Evolutionary conservation across 2,888 invertebrate species (phyloP), one percentile per base, ranked within the genome.

Genomic region (Tridacna gigas): DNA sequence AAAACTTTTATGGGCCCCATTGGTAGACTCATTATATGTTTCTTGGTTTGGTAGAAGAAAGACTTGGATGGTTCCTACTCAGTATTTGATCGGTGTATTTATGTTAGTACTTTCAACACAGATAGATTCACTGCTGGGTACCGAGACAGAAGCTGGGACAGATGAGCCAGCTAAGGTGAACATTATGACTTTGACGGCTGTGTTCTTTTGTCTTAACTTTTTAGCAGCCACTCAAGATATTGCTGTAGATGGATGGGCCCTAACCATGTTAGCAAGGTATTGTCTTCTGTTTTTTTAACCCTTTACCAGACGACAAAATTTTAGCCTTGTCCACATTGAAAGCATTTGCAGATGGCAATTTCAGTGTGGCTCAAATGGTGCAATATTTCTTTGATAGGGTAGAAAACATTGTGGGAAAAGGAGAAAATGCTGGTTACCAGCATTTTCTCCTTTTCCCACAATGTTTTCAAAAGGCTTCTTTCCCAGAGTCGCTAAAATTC

Each of bases 161-260:
- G 96, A 96, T 4, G 82, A 86, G 12, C 63, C 63, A 13, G 84
- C 79, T 7, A 74, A 83, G 22, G 92, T 93, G 18, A 89, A 91
- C 82, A 90, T 95, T 15, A 18, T 89, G 12, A 81, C 88, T 74
- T 95, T 99, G 45, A 99, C 99, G 0, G 93, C 96, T 20, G 96
- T 98, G 82, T 99, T 99, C 95, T 97, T 99, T 94, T 96, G 96
- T 79, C 96, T 99, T 4, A 99, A 99, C 94, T 99, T 99, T 93
- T 96, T 99, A 91, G 99, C 99, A 9, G 99, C 99, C 2, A 99
- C 99, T 0, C 99, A 99, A 95, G 99, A 99, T 95, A 99, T 99
- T 93, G 99, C 99, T 22, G 99, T 99, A 0, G 99, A 99, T 95
- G 99, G 99, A 28, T 99, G 99, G 99, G 99, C 99, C 0, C 96